Evolutionary conservation across 2,113 vertebrate genomes (phyloP).

Genomic region (Bubo blakistoni): DNA sequence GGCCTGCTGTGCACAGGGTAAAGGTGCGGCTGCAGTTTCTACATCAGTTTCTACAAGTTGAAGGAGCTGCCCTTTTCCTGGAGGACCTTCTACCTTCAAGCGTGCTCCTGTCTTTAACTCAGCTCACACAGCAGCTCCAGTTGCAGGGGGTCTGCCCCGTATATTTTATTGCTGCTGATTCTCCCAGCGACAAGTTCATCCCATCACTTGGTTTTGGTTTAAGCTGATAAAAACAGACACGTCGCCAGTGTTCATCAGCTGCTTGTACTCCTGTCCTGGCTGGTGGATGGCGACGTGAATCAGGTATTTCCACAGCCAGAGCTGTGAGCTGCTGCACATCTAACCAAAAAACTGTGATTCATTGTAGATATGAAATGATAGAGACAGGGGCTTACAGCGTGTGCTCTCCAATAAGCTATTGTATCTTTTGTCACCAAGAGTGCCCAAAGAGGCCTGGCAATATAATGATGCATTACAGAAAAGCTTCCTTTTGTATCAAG

Average conservation of each 20-base stretch:
- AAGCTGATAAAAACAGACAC: neutral
- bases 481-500: neutral
- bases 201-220: neutral
- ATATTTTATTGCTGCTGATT: neutral
- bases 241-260: neutral
- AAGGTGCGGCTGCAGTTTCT: neutral
- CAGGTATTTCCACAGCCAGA: neutral
- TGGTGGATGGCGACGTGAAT: neutral
- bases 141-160: neutral
- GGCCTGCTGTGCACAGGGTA: accelerated
- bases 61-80: neutral
- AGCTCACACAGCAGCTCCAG: accelerated
- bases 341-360: neutral
- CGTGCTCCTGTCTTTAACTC: neutral
- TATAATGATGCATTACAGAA: neutral
- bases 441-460: neutral
- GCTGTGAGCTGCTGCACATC: neutral
- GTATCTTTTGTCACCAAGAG: neutral
- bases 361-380: neutral
- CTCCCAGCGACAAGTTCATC: neutral
- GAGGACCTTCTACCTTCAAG: neutral
- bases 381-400: neutral
- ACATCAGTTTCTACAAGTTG: neutral
- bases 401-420: neutral
- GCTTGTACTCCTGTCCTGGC: neutral